A percentile compares a stretch with the other conserved stretches of the same genome.
Evolutionary conservation across 2,797 vertebrate genomes (phyloP).

Genomic region (Halcyon leucocephala): DNA sequence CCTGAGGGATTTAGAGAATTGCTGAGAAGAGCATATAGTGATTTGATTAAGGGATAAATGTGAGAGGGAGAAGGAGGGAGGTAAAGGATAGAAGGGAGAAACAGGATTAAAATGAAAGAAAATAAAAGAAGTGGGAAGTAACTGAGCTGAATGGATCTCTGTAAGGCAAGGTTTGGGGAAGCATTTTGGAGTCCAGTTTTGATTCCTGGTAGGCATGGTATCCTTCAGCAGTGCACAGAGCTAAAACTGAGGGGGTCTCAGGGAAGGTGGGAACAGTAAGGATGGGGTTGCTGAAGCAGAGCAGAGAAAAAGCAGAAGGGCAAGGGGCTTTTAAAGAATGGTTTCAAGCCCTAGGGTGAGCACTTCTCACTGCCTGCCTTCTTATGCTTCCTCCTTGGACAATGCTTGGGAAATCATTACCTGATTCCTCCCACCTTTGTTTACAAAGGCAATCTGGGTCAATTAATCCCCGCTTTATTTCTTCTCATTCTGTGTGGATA

Average conservation of each 20-base stretch:
- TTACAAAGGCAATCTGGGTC: slow-evolving; percentile 57
- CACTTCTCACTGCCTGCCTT: slow-evolving; percentile 38
- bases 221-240: neutral
- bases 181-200: neutral
- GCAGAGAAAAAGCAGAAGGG: neutral
- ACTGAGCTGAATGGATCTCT: neutral
- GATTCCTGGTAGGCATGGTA: neutral
- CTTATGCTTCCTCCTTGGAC: slow-evolving; percentile 39
- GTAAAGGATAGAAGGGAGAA: slow-evolving; percentile 17
- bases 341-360: neutral
- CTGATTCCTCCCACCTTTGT: slow-evolving; percentile 72
- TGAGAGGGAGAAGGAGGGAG: neutral
- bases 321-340: neutral
- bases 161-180: neutral
- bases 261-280: neutral
- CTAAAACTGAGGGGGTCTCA: neutral
- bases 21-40: slow-evolving; percentile 26
- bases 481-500: slow-evolving; percentile 63
- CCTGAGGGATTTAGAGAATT: slow-evolving; percentile 64
- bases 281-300: neutral
- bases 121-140: slow-evolving; percentile 33
- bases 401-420: slow-evolving; percentile 71
- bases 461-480: slow-evolving; percentile 72
- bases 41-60: slow-evolving; percentile 44
- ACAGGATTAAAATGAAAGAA: slow-evolving; percentile 22